Conservation (phyloP, 2,888 invertebrate species). For the Plebejus anna region DNA sequence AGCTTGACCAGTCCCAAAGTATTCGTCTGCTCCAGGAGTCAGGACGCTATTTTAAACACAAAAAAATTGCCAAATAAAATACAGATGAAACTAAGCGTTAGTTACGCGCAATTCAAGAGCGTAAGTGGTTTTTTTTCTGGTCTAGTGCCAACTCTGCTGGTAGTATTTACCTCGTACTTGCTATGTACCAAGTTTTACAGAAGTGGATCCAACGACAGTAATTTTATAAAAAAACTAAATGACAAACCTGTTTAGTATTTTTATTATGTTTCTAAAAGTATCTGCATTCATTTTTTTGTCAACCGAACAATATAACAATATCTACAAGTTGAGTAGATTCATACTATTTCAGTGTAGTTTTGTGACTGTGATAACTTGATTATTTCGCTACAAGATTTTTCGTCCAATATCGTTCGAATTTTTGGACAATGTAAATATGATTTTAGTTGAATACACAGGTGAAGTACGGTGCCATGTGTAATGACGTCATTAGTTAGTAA, state of each 20-base stretch:
- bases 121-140: not conserved
- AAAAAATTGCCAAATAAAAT: no score
- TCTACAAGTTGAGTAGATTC: not conserved
- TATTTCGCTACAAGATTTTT: not conserved
- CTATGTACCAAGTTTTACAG: slow-evolving; percentile 48
- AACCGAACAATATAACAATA: no score
- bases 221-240: not conserved
- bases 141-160: not conserved
- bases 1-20: no score
- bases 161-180: slow-evolving; percentile 33
- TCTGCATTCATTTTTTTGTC: no score
- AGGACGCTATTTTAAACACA: no score
- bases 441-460: slow-evolving; percentile 19
- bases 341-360: not conserved
- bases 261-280: not conserved
- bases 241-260: not conserved
- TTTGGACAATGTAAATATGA: slow-evolving; percentile 36
- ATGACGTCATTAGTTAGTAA: slow-evolving; percentile 16
- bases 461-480: slow-evolving; percentile 27
- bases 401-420: slow-evolving; percentile 57
- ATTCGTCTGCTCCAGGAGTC: no score
- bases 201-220: slow-evolving; percentile 54
- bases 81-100: no score
- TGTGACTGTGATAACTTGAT: slow-evolving; percentile 4
- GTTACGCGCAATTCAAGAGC: no score